Evolutionary conservation across 1,140 invertebrate species (phyloP).

Genomic region (Anadara kagoshimensis): DNA sequence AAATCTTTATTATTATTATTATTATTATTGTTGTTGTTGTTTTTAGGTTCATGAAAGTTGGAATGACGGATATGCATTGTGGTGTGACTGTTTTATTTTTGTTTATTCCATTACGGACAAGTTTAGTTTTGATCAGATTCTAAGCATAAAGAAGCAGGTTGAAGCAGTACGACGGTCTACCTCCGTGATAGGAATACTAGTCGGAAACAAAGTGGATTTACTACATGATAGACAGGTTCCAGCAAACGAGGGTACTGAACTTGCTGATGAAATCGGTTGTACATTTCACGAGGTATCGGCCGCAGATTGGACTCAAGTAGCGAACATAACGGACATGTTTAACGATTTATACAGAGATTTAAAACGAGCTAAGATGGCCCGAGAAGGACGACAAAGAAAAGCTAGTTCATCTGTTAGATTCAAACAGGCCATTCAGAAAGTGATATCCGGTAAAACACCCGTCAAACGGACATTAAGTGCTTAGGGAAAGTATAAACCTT

Average conservation of each 20-base stretch:
- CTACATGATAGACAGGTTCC: conserved; percentile 92
- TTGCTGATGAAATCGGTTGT: conserved; percentile 84
- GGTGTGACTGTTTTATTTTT: conserved; percentile 91
- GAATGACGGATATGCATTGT: conserved; percentile 72
- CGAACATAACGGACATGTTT: conserved; percentile 52
- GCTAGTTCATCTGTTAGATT: conserved; percentile 61
- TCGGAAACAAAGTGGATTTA: conserved; percentile 94
- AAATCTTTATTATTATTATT: no score
- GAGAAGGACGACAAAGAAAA: conserved; percentile 57
- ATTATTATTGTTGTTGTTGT: conserved; percentile 4
- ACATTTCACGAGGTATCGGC: conserved; percentile 88
- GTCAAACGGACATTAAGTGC: conserved; percentile 34
- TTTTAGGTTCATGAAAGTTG: conserved; percentile 44
- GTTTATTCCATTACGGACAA: conserved; percentile 95
- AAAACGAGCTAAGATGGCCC: conserved; percentile 34
- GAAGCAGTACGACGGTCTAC: conserved; percentile 80
- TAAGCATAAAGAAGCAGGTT: conserved; percentile 86
- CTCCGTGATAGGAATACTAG: conserved; percentile 78
- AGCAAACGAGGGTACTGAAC: conserved; percentile 82
- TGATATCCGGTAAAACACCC: conserved; percentile 61
- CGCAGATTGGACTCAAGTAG: conserved; percentile 62
- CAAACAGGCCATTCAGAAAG: conserved; percentile 67
- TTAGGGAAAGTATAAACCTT: conserved; percentile 5
- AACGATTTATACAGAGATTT: conserved; percentile 51
- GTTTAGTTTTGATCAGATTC: conserved; percentile 85